Conservation (phyloP, 1,140 invertebrate species). For the Leptinotarsa undecemlineata region DNA sequence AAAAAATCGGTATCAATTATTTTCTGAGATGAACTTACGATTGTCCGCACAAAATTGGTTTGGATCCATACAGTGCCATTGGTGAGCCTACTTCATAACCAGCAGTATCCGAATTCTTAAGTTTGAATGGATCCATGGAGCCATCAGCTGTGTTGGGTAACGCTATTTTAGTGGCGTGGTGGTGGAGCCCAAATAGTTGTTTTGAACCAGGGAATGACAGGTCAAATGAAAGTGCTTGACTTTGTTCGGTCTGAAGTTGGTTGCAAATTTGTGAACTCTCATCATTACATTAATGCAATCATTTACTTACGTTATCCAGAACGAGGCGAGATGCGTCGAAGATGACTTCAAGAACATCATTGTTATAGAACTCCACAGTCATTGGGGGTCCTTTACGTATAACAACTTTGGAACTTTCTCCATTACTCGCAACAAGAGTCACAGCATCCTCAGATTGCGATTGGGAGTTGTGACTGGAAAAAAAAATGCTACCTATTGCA, state of each 20-base stretch:
- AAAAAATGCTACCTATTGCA: too few relatives aligned
- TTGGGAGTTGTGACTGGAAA: too few relatives aligned
- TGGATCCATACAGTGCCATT: slow-evolving; percentile 93
- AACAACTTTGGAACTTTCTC: neutral
- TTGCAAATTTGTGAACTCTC: neutral
- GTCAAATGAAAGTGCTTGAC: slow-evolving; percentile 79
- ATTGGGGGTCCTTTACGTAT: slow-evolving; percentile 2
- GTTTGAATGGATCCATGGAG: slow-evolving; percentile 86
- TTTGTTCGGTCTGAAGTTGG: slow-evolving; percentile 13
- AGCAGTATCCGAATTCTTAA: slow-evolving; percentile 97
- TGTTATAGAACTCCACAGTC: slow-evolving; percentile 7
- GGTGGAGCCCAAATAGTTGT: slow-evolving; percentile 91
- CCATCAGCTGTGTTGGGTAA: slow-evolving; percentile 78
- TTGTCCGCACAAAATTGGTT: slow-evolving; percentile 91
- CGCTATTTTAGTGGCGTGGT: slow-evolving; percentile 89
- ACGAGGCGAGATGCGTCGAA: slow-evolving; percentile 25
- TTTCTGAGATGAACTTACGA: slow-evolving; percentile 57
- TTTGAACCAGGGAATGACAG: slow-evolving; percentile 88
- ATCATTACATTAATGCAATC: neutral
- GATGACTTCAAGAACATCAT: slow-evolving; percentile 9
- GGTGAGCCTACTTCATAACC: slow-evolving; percentile 83
- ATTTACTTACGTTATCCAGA: slow-evolving; percentile 22
- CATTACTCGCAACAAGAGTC: neutral
- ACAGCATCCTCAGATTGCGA: too few relatives aligned
- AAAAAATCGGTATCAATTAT: neutral